A percentile compares a stretch with the other conserved stretches of the same genome.
phyloP scores from a whole-genome alignment of 2,888 invertebrate species.

The Lithophane semibrunnea region DNA sequence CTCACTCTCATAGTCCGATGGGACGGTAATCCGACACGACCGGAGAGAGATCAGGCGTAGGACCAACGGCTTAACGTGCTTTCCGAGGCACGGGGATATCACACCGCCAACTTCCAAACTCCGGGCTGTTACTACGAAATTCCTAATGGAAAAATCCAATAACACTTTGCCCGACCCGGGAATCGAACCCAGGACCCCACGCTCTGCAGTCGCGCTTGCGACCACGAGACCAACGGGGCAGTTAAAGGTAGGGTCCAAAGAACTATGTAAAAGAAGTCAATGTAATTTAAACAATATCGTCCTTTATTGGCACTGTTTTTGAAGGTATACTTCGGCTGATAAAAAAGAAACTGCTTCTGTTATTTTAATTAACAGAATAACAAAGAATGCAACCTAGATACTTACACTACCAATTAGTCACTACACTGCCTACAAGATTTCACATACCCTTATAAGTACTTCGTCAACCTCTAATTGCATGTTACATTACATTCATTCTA shows the following conservation, averaged over 20 bases:
- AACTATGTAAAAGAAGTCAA: not conserved
- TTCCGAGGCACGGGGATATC: no score
- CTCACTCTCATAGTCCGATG: no score
- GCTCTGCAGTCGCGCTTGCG: no score
- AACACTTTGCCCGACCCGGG: no score
- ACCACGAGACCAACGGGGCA: no score
- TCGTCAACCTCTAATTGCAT: conserved; percentile 62
- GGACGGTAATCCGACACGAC: no score
- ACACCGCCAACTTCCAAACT: no score
- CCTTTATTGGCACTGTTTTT: not conserved
- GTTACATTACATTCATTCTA: conserved; percentile 57
- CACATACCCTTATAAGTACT: conserved; percentile 26
- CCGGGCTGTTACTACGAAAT: no score
- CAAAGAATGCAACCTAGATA: not conserved
- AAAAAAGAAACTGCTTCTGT: not conserved
- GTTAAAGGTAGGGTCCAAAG: rapidly evolving
- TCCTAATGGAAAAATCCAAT: no score
- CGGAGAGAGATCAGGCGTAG: no score
- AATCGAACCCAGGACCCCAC: no score
- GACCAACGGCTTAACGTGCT: no score
- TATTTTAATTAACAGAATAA: not conserved
- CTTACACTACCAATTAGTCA: conserved; percentile 3
- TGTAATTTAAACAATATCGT: not conserved
- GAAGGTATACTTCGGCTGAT: not conserved
- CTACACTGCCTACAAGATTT: conserved; percentile 15